Conservation (phyloP, 2,888 invertebrate species). For the Sussaba pulchella region DNA sequence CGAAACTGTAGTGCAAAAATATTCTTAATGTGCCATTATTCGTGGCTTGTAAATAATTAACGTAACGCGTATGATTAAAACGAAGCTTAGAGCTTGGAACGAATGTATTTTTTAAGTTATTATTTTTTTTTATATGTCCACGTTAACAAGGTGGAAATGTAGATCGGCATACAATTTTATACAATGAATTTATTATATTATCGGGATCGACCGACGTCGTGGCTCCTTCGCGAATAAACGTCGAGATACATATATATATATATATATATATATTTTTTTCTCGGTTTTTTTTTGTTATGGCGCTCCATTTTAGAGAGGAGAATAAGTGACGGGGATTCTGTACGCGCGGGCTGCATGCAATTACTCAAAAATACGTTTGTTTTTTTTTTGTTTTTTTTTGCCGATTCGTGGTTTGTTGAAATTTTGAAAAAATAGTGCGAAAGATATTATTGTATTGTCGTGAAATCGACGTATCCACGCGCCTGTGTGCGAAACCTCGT, state of each 20-base stretch:
- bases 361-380: slow-evolving; percentile 10
- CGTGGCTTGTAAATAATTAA: slow-evolving; percentile 83
- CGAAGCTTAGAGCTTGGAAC: slow-evolving; percentile 61
- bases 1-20: slow-evolving; percentile 81
- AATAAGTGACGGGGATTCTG: slow-evolving; percentile 50
- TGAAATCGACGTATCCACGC: slow-evolving; percentile 15
- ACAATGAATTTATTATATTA: slow-evolving; percentile 51
- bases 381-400: slow-evolving; percentile 1
- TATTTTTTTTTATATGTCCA: slow-evolving; percentile 46
- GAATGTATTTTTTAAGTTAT: slow-evolving; percentile 51
- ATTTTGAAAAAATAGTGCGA: slow-evolving; percentile 20
- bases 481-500: slow-evolving; percentile 65
- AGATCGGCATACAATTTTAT: slow-evolving; percentile 58
- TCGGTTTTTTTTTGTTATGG: slow-evolving; percentile 40
- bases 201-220: slow-evolving; percentile 25
- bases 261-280: slow-evolving; percentile 38
- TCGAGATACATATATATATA: slow-evolving; percentile 55
- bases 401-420: slow-evolving; percentile 1
- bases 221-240: slow-evolving; percentile 47
- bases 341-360: slow-evolving; percentile 32
- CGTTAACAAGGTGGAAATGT: slow-evolving; percentile 38
- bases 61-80: slow-evolving; percentile 37
- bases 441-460: slow-evolving; percentile 17
- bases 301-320: slow-evolving; percentile 36
- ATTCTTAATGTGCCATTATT: slow-evolving; percentile 83